Percentiles rank a stretch among this genome's conserved stretches.
These are phyloP conservation scores for Fragum sueziense DNA, from an alignment of 2,888 invertebrate species.

Conservation along the genomic window DNA sequence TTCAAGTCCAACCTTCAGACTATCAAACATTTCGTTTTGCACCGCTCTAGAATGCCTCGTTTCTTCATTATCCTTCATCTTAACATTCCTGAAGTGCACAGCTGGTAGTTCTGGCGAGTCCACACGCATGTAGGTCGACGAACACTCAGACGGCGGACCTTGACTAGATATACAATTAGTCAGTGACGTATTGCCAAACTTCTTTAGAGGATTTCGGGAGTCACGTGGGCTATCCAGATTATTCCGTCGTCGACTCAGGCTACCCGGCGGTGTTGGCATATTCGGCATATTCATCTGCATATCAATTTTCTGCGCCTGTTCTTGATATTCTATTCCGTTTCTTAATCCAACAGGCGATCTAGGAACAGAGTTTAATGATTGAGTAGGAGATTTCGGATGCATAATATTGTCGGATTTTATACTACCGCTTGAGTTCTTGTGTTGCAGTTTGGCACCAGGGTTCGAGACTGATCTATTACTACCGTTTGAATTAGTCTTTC, in stretches of 20 bases:
- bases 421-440: conserved; percentile 5
- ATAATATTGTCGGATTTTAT: neutral
- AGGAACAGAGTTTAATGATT: conserved; percentile 44
- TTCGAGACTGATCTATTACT: conserved; percentile 17
- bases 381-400: conserved; percentile 42
- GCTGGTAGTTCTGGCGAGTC: conserved; percentile 80
- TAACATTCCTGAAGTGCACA: conserved; percentile 79
- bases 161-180: conserved; percentile 72
- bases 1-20: conserved; percentile 67
- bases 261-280: conserved; percentile 77
- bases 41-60: conserved; percentile 58
- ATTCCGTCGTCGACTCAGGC: conserved; percentile 74
- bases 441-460: conserved; percentile 4
- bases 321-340: conserved; percentile 32
- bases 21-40: conserved; percentile 76
- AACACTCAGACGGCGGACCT: conserved; percentile 61
- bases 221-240: conserved; percentile 70
- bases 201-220: conserved; percentile 69
- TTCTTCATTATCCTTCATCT: conserved; percentile 63
- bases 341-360: conserved; percentile 49
- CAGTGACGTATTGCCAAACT: conserved; percentile 69
- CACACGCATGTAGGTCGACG: conserved; percentile 64
- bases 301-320: conserved; percentile 59
- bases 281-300: conserved; percentile 61
- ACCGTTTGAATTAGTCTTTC: conserved; percentile 2